Percentiles rank a stretch among this genome's conserved stretches.
phyloP scores from a whole-genome alignment of 1,140 invertebrate species.

The Physella acuta region DNA sequence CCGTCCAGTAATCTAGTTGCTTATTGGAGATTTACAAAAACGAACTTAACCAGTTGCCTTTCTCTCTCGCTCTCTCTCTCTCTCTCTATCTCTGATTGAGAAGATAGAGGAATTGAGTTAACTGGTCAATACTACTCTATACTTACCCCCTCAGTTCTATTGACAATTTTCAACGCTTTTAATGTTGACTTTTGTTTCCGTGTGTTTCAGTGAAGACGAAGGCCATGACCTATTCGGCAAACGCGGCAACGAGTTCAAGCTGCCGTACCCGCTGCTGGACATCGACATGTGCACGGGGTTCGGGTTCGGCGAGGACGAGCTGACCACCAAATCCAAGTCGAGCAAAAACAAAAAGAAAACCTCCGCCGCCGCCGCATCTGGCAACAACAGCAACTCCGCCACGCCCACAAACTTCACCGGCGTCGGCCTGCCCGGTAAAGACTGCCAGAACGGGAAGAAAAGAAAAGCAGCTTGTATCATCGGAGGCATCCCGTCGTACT shows the following conservation, averaged over 20 bases:
- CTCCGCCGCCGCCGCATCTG: not conserved
- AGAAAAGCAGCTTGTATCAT: conserved; percentile 65
- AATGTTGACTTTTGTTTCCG: too few relatives aligned
- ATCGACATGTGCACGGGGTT: conserved; percentile 55
- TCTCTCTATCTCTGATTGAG: too few relatives aligned
- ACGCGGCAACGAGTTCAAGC: conserved; percentile 98
- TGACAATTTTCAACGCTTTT: too few relatives aligned
- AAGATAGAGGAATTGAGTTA: too few relatives aligned
- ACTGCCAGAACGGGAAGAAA: conserved; percentile 88
- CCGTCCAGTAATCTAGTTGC: too few relatives aligned
- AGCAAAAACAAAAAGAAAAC: conserved; percentile 66
- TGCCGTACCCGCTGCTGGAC: conserved; percentile 84
- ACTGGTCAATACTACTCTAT: too few relatives aligned
- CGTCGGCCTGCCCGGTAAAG: conserved; percentile 89
- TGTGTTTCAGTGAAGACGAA: conserved; percentile 90
- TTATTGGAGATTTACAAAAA: too few relatives aligned
- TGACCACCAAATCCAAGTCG: conserved; percentile 44
- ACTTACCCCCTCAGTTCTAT: too few relatives aligned
- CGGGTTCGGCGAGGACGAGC: conserved; percentile 50
- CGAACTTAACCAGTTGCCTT: too few relatives aligned
- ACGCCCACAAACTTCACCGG: conserved; percentile 60
- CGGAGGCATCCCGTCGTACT: conserved; percentile 24
- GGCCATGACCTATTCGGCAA: conserved; percentile 93
- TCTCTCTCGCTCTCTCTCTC: too few relatives aligned
- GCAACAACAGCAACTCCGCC: not conserved